These are phyloP conservation scores for Corythornis madagascariensis DNA, from an alignment of 2,113 vertebrate species.

Conservation along the genomic window DNA sequence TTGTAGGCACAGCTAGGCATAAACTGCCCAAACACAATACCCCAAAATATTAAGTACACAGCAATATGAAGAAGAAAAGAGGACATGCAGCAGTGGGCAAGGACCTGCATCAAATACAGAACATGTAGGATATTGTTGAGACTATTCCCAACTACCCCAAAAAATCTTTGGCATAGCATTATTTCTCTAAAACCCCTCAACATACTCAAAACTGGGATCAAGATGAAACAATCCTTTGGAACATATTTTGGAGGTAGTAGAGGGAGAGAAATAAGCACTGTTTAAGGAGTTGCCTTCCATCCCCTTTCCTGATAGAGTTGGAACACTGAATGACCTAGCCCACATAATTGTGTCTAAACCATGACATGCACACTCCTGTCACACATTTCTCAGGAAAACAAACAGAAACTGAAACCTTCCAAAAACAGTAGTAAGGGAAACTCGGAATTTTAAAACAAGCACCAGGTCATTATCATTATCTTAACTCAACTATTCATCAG, in stretches of 20 bases:
- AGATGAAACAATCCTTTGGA: not conserved
- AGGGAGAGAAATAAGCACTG: not conserved
- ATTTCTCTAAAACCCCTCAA: not conserved
- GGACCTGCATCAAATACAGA: accelerated
- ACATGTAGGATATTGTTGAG: not conserved
- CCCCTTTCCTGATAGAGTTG: conserved; percentile 26
- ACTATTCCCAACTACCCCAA: not conserved
- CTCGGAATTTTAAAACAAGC: not conserved
- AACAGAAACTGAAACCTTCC: not conserved
- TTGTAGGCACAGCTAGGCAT: not conserved
- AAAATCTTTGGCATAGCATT: not conserved
- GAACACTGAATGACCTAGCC: conserved; percentile 8
- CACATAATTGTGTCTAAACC: not conserved
- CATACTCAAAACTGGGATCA: not conserved
- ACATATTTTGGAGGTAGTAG: not conserved
- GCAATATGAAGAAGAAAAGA: not conserved
- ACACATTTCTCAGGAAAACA: conserved; percentile 20
- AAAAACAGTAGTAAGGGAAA: not conserved
- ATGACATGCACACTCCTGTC: not conserved
- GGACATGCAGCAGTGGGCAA: not conserved
- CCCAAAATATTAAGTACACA: not conserved
- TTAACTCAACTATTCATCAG: not conserved
- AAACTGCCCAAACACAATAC: not conserved
- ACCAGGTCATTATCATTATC: not conserved
- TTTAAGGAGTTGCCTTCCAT: conserved; percentile 54